Evolutionary conservation across 2,888 invertebrate species (phyloP).

Genomic region (Palloptera scutellata): DNA sequence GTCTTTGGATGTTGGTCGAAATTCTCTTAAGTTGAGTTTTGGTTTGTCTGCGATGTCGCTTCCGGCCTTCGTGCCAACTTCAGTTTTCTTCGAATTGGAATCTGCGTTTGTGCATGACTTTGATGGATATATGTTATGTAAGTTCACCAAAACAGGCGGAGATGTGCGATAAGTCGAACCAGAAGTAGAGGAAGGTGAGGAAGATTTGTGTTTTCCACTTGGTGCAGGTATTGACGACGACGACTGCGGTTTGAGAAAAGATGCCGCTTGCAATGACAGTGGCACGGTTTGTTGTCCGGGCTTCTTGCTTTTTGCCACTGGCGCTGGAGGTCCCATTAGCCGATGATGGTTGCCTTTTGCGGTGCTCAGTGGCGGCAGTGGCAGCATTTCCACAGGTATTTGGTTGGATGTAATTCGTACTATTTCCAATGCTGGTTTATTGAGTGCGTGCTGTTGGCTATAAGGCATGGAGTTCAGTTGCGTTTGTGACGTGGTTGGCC

Average conservation of each 20-base stretch:
- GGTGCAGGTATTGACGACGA: background rate
- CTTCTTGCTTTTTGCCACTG: slow-evolving; percentile 66
- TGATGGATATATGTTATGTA: slow-evolving; percentile 48
- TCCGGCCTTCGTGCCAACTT: background rate
- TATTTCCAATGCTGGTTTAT: slow-evolving; percentile 56
- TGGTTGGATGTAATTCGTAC: slow-evolving; percentile 50
- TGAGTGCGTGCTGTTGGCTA: slow-evolving; percentile 23
- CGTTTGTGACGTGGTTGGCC: slow-evolving; percentile 19
- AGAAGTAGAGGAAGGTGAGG: background rate
- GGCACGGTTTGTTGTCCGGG: slow-evolving; percentile 37
- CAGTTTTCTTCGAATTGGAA: slow-evolving; percentile 40
- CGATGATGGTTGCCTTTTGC: slow-evolving; percentile 42
- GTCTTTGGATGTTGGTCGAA: slow-evolving; percentile 55
- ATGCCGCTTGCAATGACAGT: background rate
- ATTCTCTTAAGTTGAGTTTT: slow-evolving; percentile 49
- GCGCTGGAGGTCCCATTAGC: slow-evolving; percentile 68
- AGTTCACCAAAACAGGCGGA: slow-evolving; percentile 56
- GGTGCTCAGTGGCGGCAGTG: slow-evolving; percentile 40
- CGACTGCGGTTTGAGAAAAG: background rate
- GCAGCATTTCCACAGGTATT: slow-evolving; percentile 30
- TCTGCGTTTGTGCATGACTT: slow-evolving; percentile 29
- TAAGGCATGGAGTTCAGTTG: slow-evolving; percentile 13
- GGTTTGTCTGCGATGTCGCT: slow-evolving; percentile 39
- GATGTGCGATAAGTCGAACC: slow-evolving; percentile 45
- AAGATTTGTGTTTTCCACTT: slow-evolving; percentile 38